Conservation (phyloP, 1,140 invertebrate species). For the Stenopsyche tienmushanensis region DNA sequence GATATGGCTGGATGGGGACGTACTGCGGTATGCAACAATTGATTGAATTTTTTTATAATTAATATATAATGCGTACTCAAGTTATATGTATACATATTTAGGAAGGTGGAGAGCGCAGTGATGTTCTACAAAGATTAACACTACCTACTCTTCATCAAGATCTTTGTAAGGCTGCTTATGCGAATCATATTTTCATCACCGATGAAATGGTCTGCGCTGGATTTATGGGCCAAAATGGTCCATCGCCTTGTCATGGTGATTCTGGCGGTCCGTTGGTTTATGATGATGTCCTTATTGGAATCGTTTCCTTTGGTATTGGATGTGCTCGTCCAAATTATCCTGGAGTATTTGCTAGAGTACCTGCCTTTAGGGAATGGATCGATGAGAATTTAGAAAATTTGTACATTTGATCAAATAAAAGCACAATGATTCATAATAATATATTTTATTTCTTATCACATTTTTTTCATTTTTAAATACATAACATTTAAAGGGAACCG, state of each 20-base stretch:
- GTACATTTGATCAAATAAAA: no score
- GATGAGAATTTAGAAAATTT: no score
- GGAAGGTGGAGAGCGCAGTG: background rate
- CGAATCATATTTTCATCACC: background rate
- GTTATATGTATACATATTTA: background rate
- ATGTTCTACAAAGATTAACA: background rate
- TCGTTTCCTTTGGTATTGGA: background rate
- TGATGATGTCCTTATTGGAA: background rate
- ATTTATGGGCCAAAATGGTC: background rate
- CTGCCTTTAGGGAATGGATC: background rate
- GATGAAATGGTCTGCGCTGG: conserved; percentile 1
- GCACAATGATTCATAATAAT: no score
- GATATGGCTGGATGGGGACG: conserved; percentile 51
- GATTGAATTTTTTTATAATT: background rate
- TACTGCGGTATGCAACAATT: conserved; percentile 17
- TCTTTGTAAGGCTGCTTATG: background rate
- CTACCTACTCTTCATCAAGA: background rate
- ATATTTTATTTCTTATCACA: no score
- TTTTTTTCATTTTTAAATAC: no score
- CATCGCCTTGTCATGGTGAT: conserved; percentile 49
- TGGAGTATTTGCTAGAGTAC: background rate
- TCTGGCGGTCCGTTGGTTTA: conserved; percentile 54
- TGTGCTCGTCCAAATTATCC: background rate
- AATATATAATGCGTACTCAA: conserved; percentile 44
- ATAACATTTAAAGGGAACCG: no score